Evolutionary conservation across 2,888 invertebrate genomes (phyloP).

Genomic region (Spilarctia lutea): DNA sequence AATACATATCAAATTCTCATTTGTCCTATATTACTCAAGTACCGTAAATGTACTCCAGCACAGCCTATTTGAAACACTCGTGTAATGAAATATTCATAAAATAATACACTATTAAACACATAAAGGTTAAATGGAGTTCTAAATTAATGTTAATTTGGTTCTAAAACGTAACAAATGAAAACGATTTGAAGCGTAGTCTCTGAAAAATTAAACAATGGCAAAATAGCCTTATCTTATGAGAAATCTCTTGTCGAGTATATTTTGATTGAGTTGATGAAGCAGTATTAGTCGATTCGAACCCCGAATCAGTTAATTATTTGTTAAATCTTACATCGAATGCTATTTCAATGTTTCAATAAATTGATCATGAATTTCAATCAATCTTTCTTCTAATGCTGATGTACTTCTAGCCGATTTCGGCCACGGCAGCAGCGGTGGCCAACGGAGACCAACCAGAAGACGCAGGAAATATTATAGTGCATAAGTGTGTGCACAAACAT

Average conservation of each 20-base stretch:
- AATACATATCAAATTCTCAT: constrained; percentile 5
- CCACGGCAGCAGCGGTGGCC: too few species aligned
- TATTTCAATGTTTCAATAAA: too few species aligned
- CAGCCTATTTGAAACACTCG: neutral
- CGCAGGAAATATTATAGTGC: too few species aligned
- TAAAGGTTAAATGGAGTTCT: neutral
- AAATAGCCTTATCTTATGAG: neutral
- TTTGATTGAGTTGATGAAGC: neutral
- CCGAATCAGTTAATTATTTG: too few species aligned
- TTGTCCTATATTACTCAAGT: neutral
- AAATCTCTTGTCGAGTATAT: neutral
- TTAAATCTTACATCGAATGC: too few species aligned
- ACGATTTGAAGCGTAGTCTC: neutral
- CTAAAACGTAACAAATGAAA: neutral
- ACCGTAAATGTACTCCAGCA: neutral
- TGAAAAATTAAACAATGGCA: neutral
- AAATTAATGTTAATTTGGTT: neutral
- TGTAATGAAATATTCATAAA: constrained; percentile 15
- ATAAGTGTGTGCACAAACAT: too few species aligned
- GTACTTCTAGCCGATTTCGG: too few species aligned
- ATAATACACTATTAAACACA: constrained; percentile 9
- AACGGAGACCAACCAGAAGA: too few species aligned
- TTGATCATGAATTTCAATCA: too few species aligned
- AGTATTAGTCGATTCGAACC: neutral
- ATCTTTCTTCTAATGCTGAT: too few species aligned